These are phyloP conservation scores for Chrysopilus asiliformis DNA, from an alignment of 2,888 invertebrate species.

Conservation along the genomic window DNA sequence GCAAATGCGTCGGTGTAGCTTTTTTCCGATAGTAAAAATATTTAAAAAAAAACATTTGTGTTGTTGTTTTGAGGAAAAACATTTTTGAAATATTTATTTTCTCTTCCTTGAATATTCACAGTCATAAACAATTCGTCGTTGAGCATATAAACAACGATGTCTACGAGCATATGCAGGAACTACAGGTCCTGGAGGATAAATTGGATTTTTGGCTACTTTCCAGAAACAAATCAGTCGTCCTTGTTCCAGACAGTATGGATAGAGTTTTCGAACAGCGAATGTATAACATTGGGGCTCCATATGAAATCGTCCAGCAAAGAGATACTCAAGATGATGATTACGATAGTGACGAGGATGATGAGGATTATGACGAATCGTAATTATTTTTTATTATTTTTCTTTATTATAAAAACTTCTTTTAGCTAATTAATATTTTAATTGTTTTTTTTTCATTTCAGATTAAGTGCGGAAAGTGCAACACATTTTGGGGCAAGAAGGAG, in stretches of 20 bases:
- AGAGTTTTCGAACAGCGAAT: constrained; percentile 25
- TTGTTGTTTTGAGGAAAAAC: too few species aligned
- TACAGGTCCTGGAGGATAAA: constrained; percentile 25
- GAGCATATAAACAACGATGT: constrained; percentile 24
- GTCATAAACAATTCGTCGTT: constrained; percentile 31
- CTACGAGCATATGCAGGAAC: constrained; percentile 28
- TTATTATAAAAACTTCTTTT: too few species aligned
- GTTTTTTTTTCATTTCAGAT: constrained; percentile 1
- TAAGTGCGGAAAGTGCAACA: too few species aligned
- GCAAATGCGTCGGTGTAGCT: too few species aligned
- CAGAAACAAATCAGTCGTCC: constrained; percentile 29
- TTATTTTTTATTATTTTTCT: too few species aligned
- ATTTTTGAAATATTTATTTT: too few species aligned
- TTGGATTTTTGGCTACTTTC: constrained; percentile 33
- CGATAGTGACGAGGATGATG: constrained; percentile 7
- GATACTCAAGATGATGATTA: too few species aligned
- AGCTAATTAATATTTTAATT: not conserved
- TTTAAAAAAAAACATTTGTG: too few species aligned
- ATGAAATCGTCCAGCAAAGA: constrained; percentile 29
- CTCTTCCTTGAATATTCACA: too few species aligned
- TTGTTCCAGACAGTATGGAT: constrained; percentile 26
- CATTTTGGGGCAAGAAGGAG: too few species aligned
- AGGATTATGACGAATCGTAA: constrained; percentile 14
- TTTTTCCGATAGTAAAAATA: too few species aligned
- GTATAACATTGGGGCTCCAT: constrained; percentile 22